Conservation (phyloP, 1,140 invertebrate species). For the Diachasmimorpha longicaudata region DNA sequence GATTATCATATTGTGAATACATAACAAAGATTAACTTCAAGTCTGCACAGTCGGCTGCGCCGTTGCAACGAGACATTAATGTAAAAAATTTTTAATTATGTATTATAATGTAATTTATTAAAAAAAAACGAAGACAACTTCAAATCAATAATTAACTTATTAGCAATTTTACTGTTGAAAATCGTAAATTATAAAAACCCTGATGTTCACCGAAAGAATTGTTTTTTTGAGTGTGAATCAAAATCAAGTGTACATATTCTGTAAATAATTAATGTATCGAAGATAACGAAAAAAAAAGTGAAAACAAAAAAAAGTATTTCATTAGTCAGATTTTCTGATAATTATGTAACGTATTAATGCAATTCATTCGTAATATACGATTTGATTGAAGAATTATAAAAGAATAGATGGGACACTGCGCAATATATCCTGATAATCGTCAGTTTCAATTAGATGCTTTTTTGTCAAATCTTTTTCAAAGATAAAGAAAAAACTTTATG, state of each 20-base stretch:
- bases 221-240: not conserved
- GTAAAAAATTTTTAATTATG: slow-evolving; percentile 28
- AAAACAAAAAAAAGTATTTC: slow-evolving; percentile 24
- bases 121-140: slow-evolving; percentile 28
- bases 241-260: slow-evolving; percentile 18
- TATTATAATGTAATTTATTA: slow-evolving; percentile 62
- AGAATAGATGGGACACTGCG: slow-evolving; percentile 57
- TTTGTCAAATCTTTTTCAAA: slow-evolving; percentile 32
- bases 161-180: slow-evolving; percentile 43
- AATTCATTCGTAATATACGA: slow-evolving; percentile 7
- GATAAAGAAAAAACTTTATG: not conserved
- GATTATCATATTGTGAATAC: slow-evolving; percentile 3
- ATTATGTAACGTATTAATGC: slow-evolving; percentile 1
- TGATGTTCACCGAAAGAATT: slow-evolving; percentile 36
- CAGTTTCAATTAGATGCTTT: slow-evolving; percentile 56
- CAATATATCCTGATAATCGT: slow-evolving; percentile 60
- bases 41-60: slow-evolving; percentile 12
- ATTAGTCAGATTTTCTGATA: slow-evolving; percentile 15
- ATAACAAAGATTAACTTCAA: slow-evolving; percentile 1
- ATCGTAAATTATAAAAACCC: slow-evolving; percentile 47
- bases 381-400: slow-evolving; percentile 42
- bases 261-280: slow-evolving; percentile 17
- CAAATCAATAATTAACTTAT: slow-evolving; percentile 54
- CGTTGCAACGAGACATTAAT: slow-evolving; percentile 1
- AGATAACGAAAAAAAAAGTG: slow-evolving; percentile 29